Percentiles rank a stretch among this genome's conserved stretches.
These are phyloP conservation scores for Chelonus insularis DNA, from an alignment of 1,140 invertebrate species.

Conservation along the genomic window DNA sequence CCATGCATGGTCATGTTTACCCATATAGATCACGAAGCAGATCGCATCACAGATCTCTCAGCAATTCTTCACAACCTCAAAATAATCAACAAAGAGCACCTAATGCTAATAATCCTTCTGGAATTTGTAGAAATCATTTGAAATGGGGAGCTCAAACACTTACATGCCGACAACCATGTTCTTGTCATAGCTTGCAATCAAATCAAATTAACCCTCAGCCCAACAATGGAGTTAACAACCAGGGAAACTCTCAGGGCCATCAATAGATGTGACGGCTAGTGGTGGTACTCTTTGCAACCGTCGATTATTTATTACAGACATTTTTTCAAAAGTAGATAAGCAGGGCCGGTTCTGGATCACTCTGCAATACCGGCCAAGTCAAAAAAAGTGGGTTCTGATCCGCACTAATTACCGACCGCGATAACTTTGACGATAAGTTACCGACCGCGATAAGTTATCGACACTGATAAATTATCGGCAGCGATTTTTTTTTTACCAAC, in stretches of 20 bases:
- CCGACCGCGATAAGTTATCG: no score
- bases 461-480: no score
- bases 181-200: no score
- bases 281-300: neutral
- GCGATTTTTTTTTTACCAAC: no score
- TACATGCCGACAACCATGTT: neutral
- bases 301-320: neutral
- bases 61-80: neutral
- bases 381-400: no score
- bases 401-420: no score
- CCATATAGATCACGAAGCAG: no score
- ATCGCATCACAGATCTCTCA: neutral
- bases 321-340: neutral
- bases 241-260: neutral
- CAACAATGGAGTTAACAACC: neutral
- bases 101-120: conserved; percentile 32
- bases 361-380: no score
- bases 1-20: no score
- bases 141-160: neutral
- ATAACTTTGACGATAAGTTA: no score
- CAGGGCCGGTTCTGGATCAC: no score
- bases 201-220: no score
- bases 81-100: conserved; percentile 15
- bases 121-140: conserved; percentile 31
- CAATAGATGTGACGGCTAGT: neutral